Conservation (phyloP, 2,888 invertebrate species). For the Volucella inflata region DNA sequence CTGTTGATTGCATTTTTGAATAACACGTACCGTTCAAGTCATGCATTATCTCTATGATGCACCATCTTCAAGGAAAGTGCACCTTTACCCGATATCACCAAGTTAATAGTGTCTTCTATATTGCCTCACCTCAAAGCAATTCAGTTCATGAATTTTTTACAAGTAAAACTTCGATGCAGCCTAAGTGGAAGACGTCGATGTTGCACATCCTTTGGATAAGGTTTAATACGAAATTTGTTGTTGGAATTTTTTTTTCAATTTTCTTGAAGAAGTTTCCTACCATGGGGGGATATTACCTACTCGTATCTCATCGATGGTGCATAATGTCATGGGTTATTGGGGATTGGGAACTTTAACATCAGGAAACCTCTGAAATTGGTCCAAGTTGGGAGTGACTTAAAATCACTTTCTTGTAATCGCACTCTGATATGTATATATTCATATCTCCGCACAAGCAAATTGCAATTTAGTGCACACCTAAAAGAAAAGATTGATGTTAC, state of each 20-base stretch:
- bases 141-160: slow-evolving; percentile 60
- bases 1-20: slow-evolving; percentile 42
- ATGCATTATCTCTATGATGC: slow-evolving; percentile 18
- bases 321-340: slow-evolving; percentile 36
- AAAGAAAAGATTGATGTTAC: too few species aligned
- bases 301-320: slow-evolving; percentile 7
- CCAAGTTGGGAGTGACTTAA: not conserved
- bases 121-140: slow-evolving; percentile 57
- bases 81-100: not conserved
- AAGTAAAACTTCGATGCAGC: slow-evolving; percentile 40
- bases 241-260: slow-evolving; percentile 42
- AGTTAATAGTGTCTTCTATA: slow-evolving; percentile 14
- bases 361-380: not conserved
- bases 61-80: slow-evolving; percentile 1
- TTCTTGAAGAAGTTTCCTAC: slow-evolving; percentile 1
- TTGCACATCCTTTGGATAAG: not conserved
- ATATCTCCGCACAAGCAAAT: too few species aligned
- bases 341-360: not conserved
- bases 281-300: not conserved
- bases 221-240: slow-evolving; percentile 18
- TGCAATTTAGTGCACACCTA: too few species aligned
- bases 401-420: too few species aligned
- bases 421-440: too few species aligned
- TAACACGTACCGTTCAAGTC: slow-evolving; percentile 2
- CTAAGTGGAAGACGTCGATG: not conserved